phyloP scores from a whole-genome alignment of 2,113 vertebrate species.

The Crotophaga sulcirostris region DNA sequence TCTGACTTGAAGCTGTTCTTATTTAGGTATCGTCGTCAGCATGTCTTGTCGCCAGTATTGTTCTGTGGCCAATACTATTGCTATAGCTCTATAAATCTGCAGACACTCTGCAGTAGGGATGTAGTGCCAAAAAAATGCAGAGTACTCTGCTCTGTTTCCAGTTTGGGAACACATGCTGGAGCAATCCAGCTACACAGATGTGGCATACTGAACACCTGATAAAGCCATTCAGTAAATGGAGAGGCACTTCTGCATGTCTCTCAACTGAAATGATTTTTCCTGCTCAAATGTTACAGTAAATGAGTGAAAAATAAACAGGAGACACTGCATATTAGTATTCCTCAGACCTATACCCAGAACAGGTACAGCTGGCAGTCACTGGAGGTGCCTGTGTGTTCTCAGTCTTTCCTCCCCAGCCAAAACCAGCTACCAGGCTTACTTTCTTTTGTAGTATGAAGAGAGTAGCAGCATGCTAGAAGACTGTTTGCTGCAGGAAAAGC shows the following conservation, averaged over 20 bases:
- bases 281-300: neutral
- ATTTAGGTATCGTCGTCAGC: neutral
- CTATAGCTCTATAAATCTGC: slow-evolving; percentile 60
- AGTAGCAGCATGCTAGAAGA: neutral
- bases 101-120: neutral
- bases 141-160: neutral
- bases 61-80: slow-evolving; percentile 37
- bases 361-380: neutral
- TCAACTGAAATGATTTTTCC: neutral
- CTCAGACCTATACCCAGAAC: neutral
- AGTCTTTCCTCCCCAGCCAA: neutral
- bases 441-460: neutral
- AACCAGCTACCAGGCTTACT: neutral
- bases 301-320: neutral
- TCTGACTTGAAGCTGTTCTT: slow-evolving; percentile 44
- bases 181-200: neutral
- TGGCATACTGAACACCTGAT: neutral
- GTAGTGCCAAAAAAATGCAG: slow-evolving; percentile 19
- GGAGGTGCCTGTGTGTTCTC: neutral
- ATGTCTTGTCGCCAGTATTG: slow-evolving; percentile 42
- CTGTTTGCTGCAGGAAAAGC: neutral
- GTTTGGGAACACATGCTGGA: neutral
- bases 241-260: neutral
- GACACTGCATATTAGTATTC: neutral
- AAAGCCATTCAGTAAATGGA: neutral